These are phyloP conservation scores for Adelges cooleyi DNA, from an alignment of 1,140 invertebrate species.

Conservation along the genomic window DNA sequence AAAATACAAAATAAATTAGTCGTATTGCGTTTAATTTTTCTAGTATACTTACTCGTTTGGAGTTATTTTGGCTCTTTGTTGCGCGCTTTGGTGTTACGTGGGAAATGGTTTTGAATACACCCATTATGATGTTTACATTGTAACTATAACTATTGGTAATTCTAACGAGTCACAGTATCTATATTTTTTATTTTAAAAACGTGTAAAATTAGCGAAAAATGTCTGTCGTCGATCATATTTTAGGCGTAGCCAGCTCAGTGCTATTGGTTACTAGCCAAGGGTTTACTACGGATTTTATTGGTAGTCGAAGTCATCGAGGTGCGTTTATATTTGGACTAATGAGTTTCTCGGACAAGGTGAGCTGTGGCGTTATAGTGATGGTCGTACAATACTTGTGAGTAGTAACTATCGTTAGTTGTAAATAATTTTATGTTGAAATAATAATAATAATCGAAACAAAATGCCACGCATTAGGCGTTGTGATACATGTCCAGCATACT, in stretches of 20 bases:
- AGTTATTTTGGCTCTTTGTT: too few species aligned
- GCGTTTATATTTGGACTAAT: conserved; percentile 94
- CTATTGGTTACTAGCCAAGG: conserved; percentile 80
- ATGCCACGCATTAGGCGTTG: neutral
- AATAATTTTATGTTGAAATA: neutral
- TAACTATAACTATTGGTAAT: neutral
- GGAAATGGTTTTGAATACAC: neutral
- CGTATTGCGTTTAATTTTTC: too few species aligned
- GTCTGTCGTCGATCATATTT: too few species aligned
- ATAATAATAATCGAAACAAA: neutral
- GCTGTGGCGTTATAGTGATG: conserved; percentile 72
- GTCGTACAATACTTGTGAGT: conserved; percentile 59
- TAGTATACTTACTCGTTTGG: too few species aligned
- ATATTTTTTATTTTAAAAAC: too few species aligned
- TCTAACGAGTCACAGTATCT: too few species aligned
- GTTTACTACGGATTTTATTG: conserved; percentile 82
- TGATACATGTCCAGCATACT: neutral
- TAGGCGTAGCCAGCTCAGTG: conserved; percentile 67
- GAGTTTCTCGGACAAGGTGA: conserved; percentile 89
- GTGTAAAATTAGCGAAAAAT: too few species aligned
- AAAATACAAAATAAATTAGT: too few species aligned
- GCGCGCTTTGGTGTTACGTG: too few species aligned
- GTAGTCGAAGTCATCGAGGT: conserved; percentile 67
- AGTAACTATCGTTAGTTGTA: too few species aligned
- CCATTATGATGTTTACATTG: neutral